Evolutionary conservation across 2,888 invertebrate species (phyloP), one percentile per base, ranked within the genome.

Genomic region (Gastrophysa polygoni): DNA sequence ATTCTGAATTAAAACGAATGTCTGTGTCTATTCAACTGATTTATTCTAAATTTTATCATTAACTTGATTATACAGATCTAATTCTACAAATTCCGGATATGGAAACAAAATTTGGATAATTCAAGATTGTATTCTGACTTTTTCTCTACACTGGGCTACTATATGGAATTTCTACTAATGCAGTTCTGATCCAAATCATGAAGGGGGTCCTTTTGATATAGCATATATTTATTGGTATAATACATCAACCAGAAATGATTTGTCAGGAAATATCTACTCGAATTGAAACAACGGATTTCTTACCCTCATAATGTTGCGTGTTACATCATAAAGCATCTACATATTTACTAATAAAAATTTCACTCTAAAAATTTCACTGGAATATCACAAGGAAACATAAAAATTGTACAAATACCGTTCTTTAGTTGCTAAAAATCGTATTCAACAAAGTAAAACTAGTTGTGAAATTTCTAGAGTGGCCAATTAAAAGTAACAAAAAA

Each of bases 321-420:
- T 65, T 66, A 59, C 46, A 58, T 58, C 61, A 46, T 63, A 56
- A 63, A 63, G 63, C 67, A 67, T 68, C 62, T 64, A 64, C 58
- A 57, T 68, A 44, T 57, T 52, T 64, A 60, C 63, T 68, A 62
- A 66, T 62, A 66, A 64, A 57, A 46, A 34, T 63, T 64, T 64
- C 67, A 63, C 66, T 67, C 70, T 68, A 66, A 69, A 69, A 69
- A 64, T 66, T 68, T 67, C 71, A 69, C 67, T 43, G 64, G 64
- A 73, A 73, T 73, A 73, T 71, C 71, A 73, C 71, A 73, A 68
- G 70, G 68, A 69, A 70, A 71, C 66, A 63, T 61, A 70, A 70
- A 68, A 66, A 64, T 63, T 63, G 59, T 63, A 68, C 61, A 67
- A 67, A 62, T 64, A 62, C 61, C 49, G 52, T 59, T 14, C 55